Conservation (phyloP, 2,888 invertebrate species). For the Drosophila yooni region DNA sequence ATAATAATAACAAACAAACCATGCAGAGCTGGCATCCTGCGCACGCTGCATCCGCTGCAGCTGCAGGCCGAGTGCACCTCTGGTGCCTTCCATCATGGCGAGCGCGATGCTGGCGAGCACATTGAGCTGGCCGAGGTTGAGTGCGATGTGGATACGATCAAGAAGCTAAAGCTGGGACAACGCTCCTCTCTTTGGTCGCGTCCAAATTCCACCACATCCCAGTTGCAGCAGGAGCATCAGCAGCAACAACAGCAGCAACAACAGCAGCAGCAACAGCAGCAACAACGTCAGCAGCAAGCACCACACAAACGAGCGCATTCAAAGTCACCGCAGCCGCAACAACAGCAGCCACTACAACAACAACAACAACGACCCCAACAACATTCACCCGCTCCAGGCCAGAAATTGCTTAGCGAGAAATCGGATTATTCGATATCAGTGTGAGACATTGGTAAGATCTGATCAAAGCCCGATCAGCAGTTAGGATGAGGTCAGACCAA, state of each 20-base stretch:
- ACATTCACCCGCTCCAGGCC: constrained; percentile 84
- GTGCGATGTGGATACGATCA: constrained; percentile 90
- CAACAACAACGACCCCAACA: constrained; percentile 80
- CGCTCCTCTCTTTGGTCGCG: constrained; percentile 90
- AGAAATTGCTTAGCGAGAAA: constrained; percentile 87
- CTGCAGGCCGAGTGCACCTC: constrained; percentile 84
- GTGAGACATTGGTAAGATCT: constrained; percentile 85
- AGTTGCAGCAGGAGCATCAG: constrained; percentile 80
- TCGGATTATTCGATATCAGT: constrained; percentile 91
- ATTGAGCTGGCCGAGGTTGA: constrained; percentile 89
- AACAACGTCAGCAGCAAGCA: constrained; percentile 83
- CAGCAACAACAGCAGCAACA: constrained; percentile 73
- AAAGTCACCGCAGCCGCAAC: constrained; percentile 78
- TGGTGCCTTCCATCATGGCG: constrained; percentile 79
- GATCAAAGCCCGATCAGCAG: constrained; percentile 64
- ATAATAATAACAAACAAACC: constrained; percentile 22
- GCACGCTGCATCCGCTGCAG: constrained; percentile 88
- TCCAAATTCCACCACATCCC: constrained; percentile 85
- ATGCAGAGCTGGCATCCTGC: constrained; percentile 85
- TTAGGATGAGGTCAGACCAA: constrained; percentile 59
- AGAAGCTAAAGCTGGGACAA: constrained; percentile 90
- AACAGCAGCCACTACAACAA: constrained; percentile 72
- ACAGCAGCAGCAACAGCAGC: constrained; percentile 85
- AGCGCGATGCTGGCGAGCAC: constrained; percentile 81
- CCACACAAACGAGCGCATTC: constrained; percentile 71